phyloP scores from a whole-genome alignment of 2,888 invertebrate species.

The Caenorhabditis auriculariae region DNA sequence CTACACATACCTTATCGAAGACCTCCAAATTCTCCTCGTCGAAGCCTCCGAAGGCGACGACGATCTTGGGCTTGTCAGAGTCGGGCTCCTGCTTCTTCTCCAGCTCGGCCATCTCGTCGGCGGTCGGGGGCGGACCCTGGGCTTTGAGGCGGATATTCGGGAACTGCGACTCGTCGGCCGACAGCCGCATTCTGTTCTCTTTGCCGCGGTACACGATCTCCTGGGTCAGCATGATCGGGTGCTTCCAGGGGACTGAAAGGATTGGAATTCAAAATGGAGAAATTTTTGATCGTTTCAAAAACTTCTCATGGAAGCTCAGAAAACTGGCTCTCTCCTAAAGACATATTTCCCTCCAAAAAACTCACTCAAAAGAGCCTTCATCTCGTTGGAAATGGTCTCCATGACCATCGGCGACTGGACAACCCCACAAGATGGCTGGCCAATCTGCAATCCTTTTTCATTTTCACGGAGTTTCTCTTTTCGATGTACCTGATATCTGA shows the following conservation, averaged over 20 bases:
- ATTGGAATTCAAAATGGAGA: not conserved
- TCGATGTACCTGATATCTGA: too few species aligned
- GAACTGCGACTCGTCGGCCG: constrained; percentile 37
- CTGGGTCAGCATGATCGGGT: constrained; percentile 30
- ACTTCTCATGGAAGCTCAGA: too few species aligned
- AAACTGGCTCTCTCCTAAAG: too few species aligned
- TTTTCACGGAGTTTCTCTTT: too few species aligned
- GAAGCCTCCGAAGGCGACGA: constrained; percentile 29
- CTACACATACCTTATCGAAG: constrained; percentile 18
- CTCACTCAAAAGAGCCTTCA: not conserved
- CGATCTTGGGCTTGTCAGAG: constrained; percentile 1
- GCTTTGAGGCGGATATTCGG: constrained; percentile 33
- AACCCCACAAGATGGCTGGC: constrained; percentile 7
- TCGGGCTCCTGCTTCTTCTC: constrained; percentile 7
- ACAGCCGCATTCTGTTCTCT: constrained; percentile 16
- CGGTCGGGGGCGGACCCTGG: constrained; percentile 42
- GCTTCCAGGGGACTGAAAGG: constrained; percentile 49
- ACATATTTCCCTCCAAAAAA: too few species aligned
- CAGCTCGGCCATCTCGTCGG: constrained; percentile 38
- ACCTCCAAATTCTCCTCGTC: constrained; percentile 18
- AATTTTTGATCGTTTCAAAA: too few species aligned
- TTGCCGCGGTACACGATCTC: constrained; percentile 28
- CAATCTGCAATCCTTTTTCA: constrained; percentile 12
- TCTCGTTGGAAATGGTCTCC: constrained; percentile 2
- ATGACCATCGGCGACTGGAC: constrained; percentile 6